Base-by-base conservation (phyloP, 2,888 invertebrate genomes). In the Sabatieria punctata region DNA sequence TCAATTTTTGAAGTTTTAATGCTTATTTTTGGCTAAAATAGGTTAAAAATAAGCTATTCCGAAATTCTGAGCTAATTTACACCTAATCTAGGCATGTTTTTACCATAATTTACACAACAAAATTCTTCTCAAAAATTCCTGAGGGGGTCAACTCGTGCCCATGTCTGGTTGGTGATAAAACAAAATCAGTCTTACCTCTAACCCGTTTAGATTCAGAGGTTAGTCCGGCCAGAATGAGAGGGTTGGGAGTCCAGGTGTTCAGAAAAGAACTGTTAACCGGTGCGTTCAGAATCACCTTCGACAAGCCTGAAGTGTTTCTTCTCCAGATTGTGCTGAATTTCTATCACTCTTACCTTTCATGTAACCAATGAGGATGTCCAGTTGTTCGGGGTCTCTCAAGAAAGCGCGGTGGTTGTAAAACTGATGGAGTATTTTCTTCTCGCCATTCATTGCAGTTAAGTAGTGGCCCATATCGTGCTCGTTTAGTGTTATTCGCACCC, bases 401-500 rank as follows among this genome's bases (percentile, higher is more conserved):
- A 65, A 71, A 1, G 68, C 65, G 27, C 61, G 56, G 27, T 63
- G 57, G 25, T 60, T 55, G 55, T 70, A 71, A 55, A 61, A 69
- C 38, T 62, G 57, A 41, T 69, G 69, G 56, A 23, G 60, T 52
- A 47, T 61, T 44, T 53, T 56, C 4, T 49, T 52, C 49, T 71
- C 70, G 6, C 60, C 55, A 2, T 63, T 49, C 52, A 71, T 60
- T 13, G 67, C 60, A 48, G 63, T 59, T 3, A 70, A 51, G 52
- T 71, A 70, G 49, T 67, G 67, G 49, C 65, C 66, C 50, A 71
- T 59, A 2, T 67, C 52, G 6, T 65, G 61, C 52, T 71, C 70
- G 55, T 69, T 70, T 19, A 70, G 51, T 3, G 68, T 66, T 44
- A 70, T 55, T 25, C 70, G 57, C n/a, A 71, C 57, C 70, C 71